Evolutionary conservation across 2,888 invertebrate species (phyloP).

Genomic region (Cosmia trapezina): DNA sequence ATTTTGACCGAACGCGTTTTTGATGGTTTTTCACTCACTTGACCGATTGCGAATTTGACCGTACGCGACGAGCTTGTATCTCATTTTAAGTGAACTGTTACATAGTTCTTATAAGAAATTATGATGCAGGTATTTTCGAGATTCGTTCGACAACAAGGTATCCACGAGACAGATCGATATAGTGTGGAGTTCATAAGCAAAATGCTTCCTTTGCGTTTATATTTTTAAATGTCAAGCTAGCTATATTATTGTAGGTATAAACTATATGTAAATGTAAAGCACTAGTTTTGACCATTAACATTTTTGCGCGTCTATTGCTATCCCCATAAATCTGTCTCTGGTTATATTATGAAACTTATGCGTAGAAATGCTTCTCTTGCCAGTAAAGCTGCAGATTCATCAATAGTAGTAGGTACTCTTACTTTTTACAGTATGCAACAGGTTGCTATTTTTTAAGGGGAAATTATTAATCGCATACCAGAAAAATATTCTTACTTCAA

Average conservation of each 20-base stretch:
- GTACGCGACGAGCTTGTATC: too few relatives aligned
- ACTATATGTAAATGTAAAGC: background rate
- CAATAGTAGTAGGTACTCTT: background rate
- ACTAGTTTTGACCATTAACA: background rate
- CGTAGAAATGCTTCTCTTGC: background rate
- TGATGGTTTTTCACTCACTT: too few relatives aligned
- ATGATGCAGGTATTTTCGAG: too few relatives aligned
- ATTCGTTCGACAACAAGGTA: background rate
- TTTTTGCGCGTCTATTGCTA: background rate
- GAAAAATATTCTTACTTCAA: too few relatives aligned
- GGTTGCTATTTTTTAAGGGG: background rate
- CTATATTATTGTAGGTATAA: background rate
- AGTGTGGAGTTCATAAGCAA: background rate
- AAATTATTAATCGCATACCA: too few relatives aligned
- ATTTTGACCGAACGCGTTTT: too few relatives aligned
- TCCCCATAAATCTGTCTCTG: background rate
- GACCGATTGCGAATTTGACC: too few relatives aligned
- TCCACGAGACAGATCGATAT: background rate
- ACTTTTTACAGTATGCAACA: background rate
- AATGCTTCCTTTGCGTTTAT: background rate
- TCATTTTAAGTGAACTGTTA: too few relatives aligned
- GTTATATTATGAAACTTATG: background rate
- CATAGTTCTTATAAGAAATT: too few relatives aligned
- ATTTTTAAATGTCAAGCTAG: background rate
- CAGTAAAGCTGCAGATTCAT: background rate